phyloP scores from a whole-genome alignment of 1,140 invertebrate species.

The Lutraria rhynchaena region DNA sequence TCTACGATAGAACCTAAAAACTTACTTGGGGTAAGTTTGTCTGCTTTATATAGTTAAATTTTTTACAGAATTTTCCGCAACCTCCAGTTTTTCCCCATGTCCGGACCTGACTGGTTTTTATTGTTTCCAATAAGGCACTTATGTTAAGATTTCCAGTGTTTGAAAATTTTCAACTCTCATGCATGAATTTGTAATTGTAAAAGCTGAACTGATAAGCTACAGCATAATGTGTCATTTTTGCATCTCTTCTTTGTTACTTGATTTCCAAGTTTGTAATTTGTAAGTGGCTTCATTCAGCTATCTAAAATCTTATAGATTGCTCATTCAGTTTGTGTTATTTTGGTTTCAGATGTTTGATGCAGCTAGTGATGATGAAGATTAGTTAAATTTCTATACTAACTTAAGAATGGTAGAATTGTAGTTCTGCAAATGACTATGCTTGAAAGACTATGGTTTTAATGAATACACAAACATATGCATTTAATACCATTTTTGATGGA shows the following conservation, averaged over 20 bases:
- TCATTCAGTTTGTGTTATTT: background rate
- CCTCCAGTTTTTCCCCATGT: too few species aligned
- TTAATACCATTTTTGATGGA: too few species aligned
- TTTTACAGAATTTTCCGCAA: background rate
- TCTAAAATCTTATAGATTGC: too few species aligned
- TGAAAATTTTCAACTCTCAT: background rate
- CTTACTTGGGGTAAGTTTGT: slow-evolving; percentile 71
- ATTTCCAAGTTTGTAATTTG: too few species aligned
- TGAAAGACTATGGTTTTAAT: too few species aligned
- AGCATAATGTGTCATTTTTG: background rate
- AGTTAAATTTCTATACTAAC: too few species aligned
- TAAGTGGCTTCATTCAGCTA: too few species aligned
- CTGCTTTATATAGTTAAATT: background rate
- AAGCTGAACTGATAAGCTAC: background rate
- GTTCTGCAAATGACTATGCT: too few species aligned
- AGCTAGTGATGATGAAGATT: slow-evolving; percentile 68
- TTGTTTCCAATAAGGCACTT: background rate
- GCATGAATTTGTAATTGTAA: background rate
- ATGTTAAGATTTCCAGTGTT: too few species aligned
- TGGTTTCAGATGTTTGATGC: slow-evolving; percentile 73
- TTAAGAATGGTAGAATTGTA: too few species aligned
- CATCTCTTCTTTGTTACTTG: too few species aligned
- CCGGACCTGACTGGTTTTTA: background rate
- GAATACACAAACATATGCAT: too few species aligned
- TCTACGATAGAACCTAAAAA: slow-evolving; percentile 75